Evolutionary conservation across 2,797 vertebrate genomes (phyloP), one percentile per base, ranked within the genome.

Genomic region (Alfaro cultratus): DNA sequence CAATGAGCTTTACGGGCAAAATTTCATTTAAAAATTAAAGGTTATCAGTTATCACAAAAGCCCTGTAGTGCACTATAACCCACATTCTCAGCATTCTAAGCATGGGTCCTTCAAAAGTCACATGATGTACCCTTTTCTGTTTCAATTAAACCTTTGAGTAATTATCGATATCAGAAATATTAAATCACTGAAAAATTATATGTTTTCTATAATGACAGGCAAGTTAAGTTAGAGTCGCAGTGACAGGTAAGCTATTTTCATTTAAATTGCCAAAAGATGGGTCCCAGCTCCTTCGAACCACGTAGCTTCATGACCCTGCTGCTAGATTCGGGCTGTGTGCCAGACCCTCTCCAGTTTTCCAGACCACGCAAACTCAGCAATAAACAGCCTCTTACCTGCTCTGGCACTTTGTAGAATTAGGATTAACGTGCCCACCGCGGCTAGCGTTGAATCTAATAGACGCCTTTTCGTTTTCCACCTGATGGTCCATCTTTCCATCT

Each of bases 401-500:
- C 93, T 94, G 93, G 97, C 97, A 91, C 84, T 92, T 85, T 96
- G 97, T 41, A 97, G 95, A 82, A 97, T 89, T 90, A 97, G 82
- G 85, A 92, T 90, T 89, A 97, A 75, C 51, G 95, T 92, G 92
- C 96, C 75, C 85, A 93, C 81, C 74, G 95, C 83, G 77, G 94
- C 91, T 49, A 96, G 62, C 89, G 95, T 92, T 88, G 96, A 95
- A 91, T 97, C 95, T 97, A 96, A 95, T 86, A 94, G 93, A 93
- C 96, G 96, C 92, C 96, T 95, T 96, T 96, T 97, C 97, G 97
- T 98, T 95, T 97, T 98, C 97, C 97, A 98, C 95, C 97, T 96
- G 87, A 97, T 95, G 94, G 94, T 96, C 97, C 97, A 97, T 84
- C 93, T 96, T 93, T 96, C 95, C 97, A 96, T 96, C 95, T 97